phyloP scores from a whole-genome alignment of 2,888 invertebrate species.

The Hydrotaea diabolus region DNA sequence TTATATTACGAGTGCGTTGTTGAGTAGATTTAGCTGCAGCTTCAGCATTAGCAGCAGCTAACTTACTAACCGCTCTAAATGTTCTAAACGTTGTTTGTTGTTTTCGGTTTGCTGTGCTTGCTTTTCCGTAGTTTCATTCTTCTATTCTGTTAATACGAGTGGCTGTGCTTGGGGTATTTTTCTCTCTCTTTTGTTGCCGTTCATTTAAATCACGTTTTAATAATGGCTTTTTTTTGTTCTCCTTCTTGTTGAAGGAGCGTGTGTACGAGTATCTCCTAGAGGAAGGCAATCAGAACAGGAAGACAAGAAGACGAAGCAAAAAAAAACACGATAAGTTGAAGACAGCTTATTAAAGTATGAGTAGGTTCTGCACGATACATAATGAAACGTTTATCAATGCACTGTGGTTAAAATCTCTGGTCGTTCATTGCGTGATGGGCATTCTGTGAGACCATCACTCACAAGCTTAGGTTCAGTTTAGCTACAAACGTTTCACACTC shows the following conservation, averaged over 20 bases:
- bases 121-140: not conserved
- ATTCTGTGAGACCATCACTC: no score
- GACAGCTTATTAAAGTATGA: not conserved
- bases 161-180: not conserved
- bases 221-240: slow-evolving; percentile 30
- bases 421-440: no score
- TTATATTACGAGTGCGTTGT: slow-evolving; percentile 45
- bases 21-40: slow-evolving; percentile 45
- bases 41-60: slow-evolving; percentile 6
- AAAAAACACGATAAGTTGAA: not conserved
- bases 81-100: not conserved
- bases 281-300: not conserved
- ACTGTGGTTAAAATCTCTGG: no score
- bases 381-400: no score
- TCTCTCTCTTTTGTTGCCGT: not conserved
- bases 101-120: no score
- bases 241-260: not conserved
- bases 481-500: no score
- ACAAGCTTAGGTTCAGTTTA: no score
- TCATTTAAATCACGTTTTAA: slow-evolving; percentile 43
- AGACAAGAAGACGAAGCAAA: not conserved
- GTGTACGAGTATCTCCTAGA: not conserved
- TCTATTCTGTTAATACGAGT: not conserved
- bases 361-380: not conserved
- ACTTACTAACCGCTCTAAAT: slow-evolving; percentile 39